phyloP scores from a whole-genome alignment of 2,797 vertebrate species.

The Takifugu ocellatus region DNA sequence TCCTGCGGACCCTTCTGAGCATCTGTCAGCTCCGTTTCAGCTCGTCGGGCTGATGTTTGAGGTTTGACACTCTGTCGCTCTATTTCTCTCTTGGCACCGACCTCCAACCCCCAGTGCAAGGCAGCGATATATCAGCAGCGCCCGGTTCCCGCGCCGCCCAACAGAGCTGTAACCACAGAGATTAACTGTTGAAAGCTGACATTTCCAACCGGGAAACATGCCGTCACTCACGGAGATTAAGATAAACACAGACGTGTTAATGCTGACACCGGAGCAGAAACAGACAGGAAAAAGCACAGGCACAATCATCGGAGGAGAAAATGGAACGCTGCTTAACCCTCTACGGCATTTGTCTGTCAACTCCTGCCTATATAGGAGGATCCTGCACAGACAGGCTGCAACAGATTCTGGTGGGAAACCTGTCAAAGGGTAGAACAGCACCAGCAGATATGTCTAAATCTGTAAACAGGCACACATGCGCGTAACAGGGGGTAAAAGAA shows the following conservation, averaged over 20 bases:
- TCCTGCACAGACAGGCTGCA: too few relatives aligned
- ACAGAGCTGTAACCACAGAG: conserved; percentile 41
- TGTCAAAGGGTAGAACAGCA: too few relatives aligned
- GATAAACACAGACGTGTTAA: conserved; percentile 2
- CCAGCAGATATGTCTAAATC: too few relatives aligned
- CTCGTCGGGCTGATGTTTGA: conserved; percentile 1
- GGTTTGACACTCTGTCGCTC: conserved; percentile 4
- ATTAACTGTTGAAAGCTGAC: conserved; percentile 46
- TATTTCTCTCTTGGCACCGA: conserved; percentile 6
- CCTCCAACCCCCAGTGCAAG: conserved; percentile 37
- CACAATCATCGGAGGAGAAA: conserved; percentile 3
- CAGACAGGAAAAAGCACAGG: background rate
- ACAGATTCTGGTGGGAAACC: too few relatives aligned
- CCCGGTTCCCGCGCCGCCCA: conserved; percentile 25
- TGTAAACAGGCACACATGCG: background rate
- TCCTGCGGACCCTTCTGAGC: background rate
- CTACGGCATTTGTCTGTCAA: background rate
- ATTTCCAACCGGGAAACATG: conserved; percentile 47
- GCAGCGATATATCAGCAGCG: conserved; percentile 36
- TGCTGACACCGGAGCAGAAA: background rate
- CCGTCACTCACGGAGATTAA: conserved; percentile 1
- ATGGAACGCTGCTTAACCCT: background rate
- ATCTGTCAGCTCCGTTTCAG: conserved; percentile 12
- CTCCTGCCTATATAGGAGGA: too few relatives aligned
- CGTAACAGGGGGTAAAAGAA: background rate